Base-by-base conservation (phyloP, 2,113 vertebrate species). In the Laticauda colubrina region DNA sequence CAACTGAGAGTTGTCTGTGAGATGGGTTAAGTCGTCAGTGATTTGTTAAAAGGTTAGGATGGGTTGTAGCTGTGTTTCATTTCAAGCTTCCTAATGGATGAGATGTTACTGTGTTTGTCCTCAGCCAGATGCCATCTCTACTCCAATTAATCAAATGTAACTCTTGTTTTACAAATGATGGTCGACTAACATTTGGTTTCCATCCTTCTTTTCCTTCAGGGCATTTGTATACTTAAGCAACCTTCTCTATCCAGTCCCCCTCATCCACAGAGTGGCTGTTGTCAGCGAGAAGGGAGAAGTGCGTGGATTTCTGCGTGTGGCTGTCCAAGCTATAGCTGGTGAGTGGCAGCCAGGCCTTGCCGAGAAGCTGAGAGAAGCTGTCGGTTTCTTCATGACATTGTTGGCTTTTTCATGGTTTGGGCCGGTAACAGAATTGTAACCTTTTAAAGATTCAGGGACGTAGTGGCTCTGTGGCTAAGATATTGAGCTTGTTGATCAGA, bases 161-260 rank as follows among this genome's bases (percentile, higher is more conserved):
- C 45, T 2, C 57, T 29, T 23, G 90, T 51, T 90, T 87, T 92
- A 51, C 5, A 8, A 18, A 1, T 0, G 0, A 0, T n/a, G 48
- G 26, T 92, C 94, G 97, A 43, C 94, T 97, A 45, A 96, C 3
- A 43, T 88, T 89, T 57, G 43, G 89, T 53, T 26, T 94, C 89
- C n/a, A 2, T 24, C 29, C 0, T 24, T 39, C 2, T 55, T 91
- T 11, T n/a, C 4, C 7, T 53, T 1, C 96, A 99, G 99, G 96
- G 99, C 99, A 0, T 99, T 99, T 87, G 99, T 99, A 39, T 99
- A 99, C 98, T 98, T 99, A 97, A 99, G 99, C 97, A 99, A 99
- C 93, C 98, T 99, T 94, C 98, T 99, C 81, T 99, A 99, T 95
- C 99, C 99, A 0, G 99, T 99, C 88, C 99, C 99, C 12, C 98